Evolutionary conservation across 2,113 vertebrate genomes (phyloP).

Genomic region (Lepisosteus osseus): DNA sequence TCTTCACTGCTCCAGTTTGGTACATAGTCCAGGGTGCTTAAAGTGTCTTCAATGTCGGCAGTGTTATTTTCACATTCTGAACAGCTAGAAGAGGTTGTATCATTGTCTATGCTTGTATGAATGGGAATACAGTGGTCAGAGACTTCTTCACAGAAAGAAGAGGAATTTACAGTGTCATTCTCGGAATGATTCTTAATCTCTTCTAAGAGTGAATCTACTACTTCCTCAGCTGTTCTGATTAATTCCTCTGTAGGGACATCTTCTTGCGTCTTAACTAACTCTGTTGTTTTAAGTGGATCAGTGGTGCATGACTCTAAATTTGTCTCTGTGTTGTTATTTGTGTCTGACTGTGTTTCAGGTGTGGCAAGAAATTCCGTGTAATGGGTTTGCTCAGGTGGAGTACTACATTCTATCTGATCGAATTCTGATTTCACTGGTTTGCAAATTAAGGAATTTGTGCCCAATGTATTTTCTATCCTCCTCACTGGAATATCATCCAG

Average conservation of each 20-base stretch:
- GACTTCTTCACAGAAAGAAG: conserved; percentile 1
- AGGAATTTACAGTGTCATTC: conserved; percentile 15
- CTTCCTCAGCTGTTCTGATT: neutral
- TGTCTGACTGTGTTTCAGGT: conserved; percentile 31
- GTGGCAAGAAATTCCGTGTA: neutral
- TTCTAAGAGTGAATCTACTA: neutral
- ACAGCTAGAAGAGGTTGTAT: neutral
- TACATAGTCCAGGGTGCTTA: conserved; percentile 15
- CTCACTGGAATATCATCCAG: conserved; percentile 5
- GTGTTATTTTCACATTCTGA: neutral
- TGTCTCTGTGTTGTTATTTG: conserved; percentile 46
- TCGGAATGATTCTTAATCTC: neutral
- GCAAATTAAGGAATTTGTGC: neutral
- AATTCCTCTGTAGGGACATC: neutral
- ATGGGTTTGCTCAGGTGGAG: neutral
- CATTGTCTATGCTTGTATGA: neutral
- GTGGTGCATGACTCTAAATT: neutral
- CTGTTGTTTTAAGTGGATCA: conserved; percentile 3
- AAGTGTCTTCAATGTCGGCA: neutral
- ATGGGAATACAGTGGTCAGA: neutral
- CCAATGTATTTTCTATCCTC: conserved; percentile 16
- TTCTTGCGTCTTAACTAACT: neutral
- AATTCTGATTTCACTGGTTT: conserved; percentile 19
- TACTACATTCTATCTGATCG: conserved; percentile 15
- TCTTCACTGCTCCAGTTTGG: conserved; percentile 32